Evolutionary conservation across 2,113 vertebrate genomes (phyloP), one percentile per base, ranked within the genome.

Genomic region (Amphiprion ocellaris): DNA sequence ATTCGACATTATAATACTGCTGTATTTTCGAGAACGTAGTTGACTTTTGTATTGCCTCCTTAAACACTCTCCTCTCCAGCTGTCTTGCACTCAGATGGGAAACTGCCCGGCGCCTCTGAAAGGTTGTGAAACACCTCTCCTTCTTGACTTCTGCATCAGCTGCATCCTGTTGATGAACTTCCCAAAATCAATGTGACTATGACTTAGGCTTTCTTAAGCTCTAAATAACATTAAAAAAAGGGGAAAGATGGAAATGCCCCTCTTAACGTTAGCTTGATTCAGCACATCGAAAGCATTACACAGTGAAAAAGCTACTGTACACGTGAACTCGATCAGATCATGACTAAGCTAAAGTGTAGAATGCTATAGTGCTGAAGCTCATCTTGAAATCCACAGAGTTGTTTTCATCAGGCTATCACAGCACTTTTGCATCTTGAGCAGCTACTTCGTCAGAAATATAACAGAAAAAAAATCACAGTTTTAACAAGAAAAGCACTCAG

Each of bases 141-240:
- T 76, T 82, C 47, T 77, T 69, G 23, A 87, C 86, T 92, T 93
- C 91, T 89, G 86, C 86, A 85, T 87, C 30, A 30, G 82, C 90
- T 86, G 77, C 85, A 86, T 93, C 91, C 90, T 90, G 90, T 90
- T 84, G 81, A 88, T 86, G 84, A 83, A 78, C 81, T 84, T 56
- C 82, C 62, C 79, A 69, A 19, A 52, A 80, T 72, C 83, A 89
- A 73, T 49, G 80, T 90, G 90, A 91, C 88, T 53, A 28, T 88
- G 86, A 88, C 72, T 69, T 53, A 21, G 12, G 55, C 70, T 77
- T 16, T 62, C 54, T 37, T 64, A 24, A 65, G 65, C 62, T 72
- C 66, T 61, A 66, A 86, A 71, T 53, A 63, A 82, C 53, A 79
- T 11, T 19, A 7, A 21, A 78, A 62, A 79, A 89, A 81, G 62